Percentiles rank a stretch among this genome's conserved stretches.
These are phyloP conservation scores for Thripadectes ignobilis DNA, from an alignment of 2,797 vertebrate species.

Conservation along the genomic window DNA sequence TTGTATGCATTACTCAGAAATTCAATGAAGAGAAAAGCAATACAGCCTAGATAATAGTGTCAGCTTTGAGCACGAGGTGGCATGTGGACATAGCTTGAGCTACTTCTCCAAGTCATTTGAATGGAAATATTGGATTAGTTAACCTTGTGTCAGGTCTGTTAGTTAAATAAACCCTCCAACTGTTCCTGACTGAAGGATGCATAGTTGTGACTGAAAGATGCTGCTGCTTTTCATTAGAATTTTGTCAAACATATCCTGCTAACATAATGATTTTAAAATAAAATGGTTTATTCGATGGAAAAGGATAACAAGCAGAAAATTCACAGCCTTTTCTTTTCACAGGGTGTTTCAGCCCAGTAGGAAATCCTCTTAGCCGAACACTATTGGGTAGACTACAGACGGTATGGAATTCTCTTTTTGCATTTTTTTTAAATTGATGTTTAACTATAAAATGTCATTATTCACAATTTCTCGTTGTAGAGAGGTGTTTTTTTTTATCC, in stretches of 20 bases:
- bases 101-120: conserved; percentile 63
- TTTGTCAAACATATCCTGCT: conserved; percentile 56
- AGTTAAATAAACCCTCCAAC: conserved; percentile 71
- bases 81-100: conserved; percentile 53
- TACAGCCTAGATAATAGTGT: conserved; percentile 65
- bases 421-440: conserved; percentile 53
- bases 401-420: conserved; percentile 79
- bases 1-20: conserved; percentile 68
- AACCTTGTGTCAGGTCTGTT: conserved; percentile 67
- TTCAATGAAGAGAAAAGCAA: conserved; percentile 66
- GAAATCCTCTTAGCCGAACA: conserved; percentile 78
- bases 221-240: conserved; percentile 67
- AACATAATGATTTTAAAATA: conserved; percentile 75
- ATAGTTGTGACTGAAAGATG: conserved; percentile 59
- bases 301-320: conserved; percentile 71
- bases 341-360: conserved; percentile 86
- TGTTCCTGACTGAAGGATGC: conserved; percentile 70
- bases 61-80: conserved; percentile 59
- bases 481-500: not conserved
- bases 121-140: conserved; percentile 70
- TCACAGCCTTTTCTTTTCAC: conserved; percentile 72
- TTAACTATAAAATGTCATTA: conserved; percentile 53
- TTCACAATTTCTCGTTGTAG: conserved; percentile 42
- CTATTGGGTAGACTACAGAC: conserved; percentile 80
- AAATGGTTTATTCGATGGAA: conserved; percentile 66